phyloP scores from a whole-genome alignment of 2,888 invertebrate genomes.

The Blastobasis adustella region DNA sequence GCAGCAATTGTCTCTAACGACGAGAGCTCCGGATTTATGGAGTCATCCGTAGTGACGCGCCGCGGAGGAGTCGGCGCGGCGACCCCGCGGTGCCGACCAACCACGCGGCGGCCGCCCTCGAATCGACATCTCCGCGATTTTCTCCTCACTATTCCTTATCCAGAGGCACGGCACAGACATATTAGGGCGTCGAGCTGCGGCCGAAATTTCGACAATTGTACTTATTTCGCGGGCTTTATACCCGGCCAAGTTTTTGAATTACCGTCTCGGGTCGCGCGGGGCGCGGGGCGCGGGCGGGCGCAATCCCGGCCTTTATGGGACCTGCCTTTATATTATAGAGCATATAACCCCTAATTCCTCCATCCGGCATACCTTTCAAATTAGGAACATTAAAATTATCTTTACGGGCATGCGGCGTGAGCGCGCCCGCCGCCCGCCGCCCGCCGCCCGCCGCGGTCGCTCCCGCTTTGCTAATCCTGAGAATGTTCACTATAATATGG shows the following conservation, averaged over 20 bases:
- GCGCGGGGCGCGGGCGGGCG: neutral
- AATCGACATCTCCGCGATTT: neutral
- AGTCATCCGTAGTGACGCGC: constrained; percentile 10
- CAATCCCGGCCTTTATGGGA: neutral
- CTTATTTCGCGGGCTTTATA: constrained; percentile 27
- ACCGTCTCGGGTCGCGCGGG: constrained; percentile 18
- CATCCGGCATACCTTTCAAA: constrained; percentile 7
- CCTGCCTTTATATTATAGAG: neutral
- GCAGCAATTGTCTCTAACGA: constrained; percentile 25
- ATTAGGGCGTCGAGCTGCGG: constrained; percentile 29
- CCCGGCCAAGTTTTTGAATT: constrained; percentile 46
- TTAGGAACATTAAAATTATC: constrained; percentile 5
- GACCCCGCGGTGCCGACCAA: too few relatives aligned
- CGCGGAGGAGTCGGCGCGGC: neutral
- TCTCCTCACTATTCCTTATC: constrained; percentile 8
- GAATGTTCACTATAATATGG: too few relatives aligned
- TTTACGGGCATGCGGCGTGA: too few relatives aligned
- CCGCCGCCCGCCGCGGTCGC: too few relatives aligned
- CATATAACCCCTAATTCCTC: constrained; percentile 14
- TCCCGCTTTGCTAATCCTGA: too few relatives aligned
- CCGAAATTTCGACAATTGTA: constrained; percentile 33
- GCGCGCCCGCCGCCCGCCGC: too few relatives aligned
- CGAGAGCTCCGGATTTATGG: constrained; percentile 20
- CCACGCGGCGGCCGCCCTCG: too few relatives aligned
- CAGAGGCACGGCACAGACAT: constrained; percentile 32